phyloP scores from a whole-genome alignment of 2,888 invertebrate species.

The Eupithecia subfuscata region DNA sequence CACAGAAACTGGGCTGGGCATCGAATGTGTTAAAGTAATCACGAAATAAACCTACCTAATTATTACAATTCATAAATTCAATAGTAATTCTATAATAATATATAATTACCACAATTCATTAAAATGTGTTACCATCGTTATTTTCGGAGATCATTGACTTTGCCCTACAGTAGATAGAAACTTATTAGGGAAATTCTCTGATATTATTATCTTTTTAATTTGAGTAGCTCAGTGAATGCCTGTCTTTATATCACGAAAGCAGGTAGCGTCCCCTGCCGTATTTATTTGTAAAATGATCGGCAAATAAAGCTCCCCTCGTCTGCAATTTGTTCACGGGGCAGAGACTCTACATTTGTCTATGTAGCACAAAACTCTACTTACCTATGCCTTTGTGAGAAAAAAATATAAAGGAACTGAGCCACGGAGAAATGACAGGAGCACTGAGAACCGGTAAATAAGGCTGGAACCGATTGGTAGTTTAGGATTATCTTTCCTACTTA shows the following conservation, averaged over 20 bases:
- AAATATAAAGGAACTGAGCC: not conserved
- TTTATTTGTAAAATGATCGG: conserved; percentile 79
- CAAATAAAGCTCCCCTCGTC: conserved; percentile 65
- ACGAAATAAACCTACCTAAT: not conserved
- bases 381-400: conserved; percentile 6
- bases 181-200: not conserved
- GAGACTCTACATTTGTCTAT: conserved; percentile 34
- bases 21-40: not conserved
- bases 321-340: conserved; percentile 48
- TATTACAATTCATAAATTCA: too few species aligned
- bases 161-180: not conserved
- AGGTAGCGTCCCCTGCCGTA: conserved; percentile 57
- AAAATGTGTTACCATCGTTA: not conserved
- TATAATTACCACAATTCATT: too few species aligned
- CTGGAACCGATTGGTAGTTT: not conserved
- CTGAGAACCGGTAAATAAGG: not conserved
- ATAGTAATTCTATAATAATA: too few species aligned
- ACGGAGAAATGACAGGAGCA: not conserved
- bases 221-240: conserved; percentile 41
- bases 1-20: not conserved
- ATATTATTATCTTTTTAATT: not conserved
- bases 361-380: conserved; percentile 30
- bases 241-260: conserved; percentile 49
- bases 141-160: not conserved
- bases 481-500: not conserved